Percentiles rank a stretch among this genome's conserved stretches.
These are phyloP conservation scores for Cryptosula pallasiana DNA, from an alignment of 2,888 invertebrate species.

Conservation along the genomic window DNA sequence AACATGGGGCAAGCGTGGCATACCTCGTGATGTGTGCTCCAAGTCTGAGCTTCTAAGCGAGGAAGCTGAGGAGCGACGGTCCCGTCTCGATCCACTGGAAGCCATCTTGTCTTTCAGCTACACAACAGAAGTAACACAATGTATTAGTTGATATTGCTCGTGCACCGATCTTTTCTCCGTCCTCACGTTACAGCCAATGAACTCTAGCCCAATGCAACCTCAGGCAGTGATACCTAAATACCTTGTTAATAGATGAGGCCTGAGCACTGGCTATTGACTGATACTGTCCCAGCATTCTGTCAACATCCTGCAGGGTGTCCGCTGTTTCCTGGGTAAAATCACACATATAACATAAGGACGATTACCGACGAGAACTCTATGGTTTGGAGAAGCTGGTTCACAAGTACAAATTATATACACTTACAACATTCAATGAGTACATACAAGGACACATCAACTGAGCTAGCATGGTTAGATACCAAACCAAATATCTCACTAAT, in stretches of 20 bases:
- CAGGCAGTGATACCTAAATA: not conserved
- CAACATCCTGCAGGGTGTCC: slow-evolving; percentile 14
- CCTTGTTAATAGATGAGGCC: slow-evolving; percentile 16
- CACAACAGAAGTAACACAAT: not conserved
- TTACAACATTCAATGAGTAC: too few species aligned
- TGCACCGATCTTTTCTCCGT: too few species aligned
- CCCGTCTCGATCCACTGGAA: not conserved
- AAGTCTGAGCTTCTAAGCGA: slow-evolving; percentile 5
- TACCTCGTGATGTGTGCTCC: not conserved
- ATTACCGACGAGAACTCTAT: too few species aligned
- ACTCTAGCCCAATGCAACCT: too few species aligned
- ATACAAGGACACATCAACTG: not conserved
- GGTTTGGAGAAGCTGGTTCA: too few species aligned
- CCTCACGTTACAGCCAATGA: too few species aligned
- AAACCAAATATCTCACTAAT: not conserved
- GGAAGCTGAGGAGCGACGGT: not conserved
- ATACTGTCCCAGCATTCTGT: slow-evolving; percentile 18
- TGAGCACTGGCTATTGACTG: slow-evolving; percentile 10
- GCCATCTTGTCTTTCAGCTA: slow-evolving; percentile 17
- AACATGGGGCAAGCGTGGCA: too few species aligned
- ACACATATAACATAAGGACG: too few species aligned
- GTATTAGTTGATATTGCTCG: too few species aligned
- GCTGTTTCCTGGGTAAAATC: slow-evolving; percentile 16
- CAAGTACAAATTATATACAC: too few species aligned
- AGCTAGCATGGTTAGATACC: not conserved